These are phyloP conservation scores for Drosophila prosaltans DNA, from an alignment of 1,140 invertebrate genomes.

Conservation along the genomic window DNA sequence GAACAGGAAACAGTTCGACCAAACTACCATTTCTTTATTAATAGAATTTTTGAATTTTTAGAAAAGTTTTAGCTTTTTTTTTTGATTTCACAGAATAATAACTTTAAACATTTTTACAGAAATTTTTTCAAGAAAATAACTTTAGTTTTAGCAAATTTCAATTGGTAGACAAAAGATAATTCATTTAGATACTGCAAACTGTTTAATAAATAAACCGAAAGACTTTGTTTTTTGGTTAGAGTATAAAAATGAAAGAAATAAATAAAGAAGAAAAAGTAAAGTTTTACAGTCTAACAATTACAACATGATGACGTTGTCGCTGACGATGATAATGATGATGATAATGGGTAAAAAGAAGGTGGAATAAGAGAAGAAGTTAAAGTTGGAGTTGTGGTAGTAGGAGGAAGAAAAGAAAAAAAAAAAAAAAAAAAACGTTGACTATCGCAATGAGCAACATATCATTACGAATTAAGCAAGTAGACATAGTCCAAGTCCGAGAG, in stretches of 20 bases:
- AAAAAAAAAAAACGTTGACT: conserved; percentile 26
- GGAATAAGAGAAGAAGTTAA: conserved; percentile 25
- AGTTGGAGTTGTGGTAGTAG: conserved; percentile 22
- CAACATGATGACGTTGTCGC: conserved; percentile 45
- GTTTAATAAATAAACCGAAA: no score
- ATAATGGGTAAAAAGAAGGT: conserved; percentile 45
- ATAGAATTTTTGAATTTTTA: no score
- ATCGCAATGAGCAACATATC: conserved; percentile 40
- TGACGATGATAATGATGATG: conserved; percentile 22
- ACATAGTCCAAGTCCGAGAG: conserved; percentile 26
- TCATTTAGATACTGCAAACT: no score
- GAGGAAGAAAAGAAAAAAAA: conserved; percentile 26
- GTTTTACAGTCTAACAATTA: conserved; percentile 76
- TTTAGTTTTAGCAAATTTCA: no score
- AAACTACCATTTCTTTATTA: no score
- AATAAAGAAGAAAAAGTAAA: conserved; percentile 42
- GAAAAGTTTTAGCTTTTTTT: no score
- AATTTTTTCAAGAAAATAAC: no score
- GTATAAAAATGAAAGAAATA: conserved; percentile 6
- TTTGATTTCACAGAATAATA: no score
- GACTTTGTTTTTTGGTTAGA: background rate
- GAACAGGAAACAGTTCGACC: no score
- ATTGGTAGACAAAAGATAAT: no score
- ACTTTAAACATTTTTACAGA: no score
- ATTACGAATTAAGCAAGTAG: conserved; percentile 61